Evolutionary conservation across 2,113 vertebrate species (phyloP).

Genomic region (Tetrax tetrax): DNA sequence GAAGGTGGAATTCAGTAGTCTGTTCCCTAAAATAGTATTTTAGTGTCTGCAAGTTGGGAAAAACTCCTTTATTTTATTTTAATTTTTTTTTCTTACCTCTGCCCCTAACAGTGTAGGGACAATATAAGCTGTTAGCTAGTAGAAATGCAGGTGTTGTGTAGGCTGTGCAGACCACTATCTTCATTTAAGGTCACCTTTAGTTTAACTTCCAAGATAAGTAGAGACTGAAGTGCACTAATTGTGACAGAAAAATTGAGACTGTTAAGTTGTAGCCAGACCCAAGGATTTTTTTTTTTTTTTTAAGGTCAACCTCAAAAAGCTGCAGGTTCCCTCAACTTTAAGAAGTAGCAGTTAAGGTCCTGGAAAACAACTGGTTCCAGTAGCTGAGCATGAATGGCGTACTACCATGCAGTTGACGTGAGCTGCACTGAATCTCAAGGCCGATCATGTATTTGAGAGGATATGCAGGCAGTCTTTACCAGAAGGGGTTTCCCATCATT

Average conservation of each 20-base stretch:
- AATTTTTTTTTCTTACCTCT: too few relatives aligned
- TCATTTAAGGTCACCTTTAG: background rate
- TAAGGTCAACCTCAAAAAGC: background rate
- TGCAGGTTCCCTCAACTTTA: background rate
- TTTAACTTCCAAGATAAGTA: background rate
- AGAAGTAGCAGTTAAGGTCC: background rate
- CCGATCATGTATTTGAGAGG: background rate
- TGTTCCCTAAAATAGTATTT: background rate
- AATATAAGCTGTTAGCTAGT: background rate
- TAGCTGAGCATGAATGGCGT: background rate
- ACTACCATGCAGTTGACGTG: background rate
- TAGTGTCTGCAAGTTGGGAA: background rate
- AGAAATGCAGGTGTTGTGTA: background rate
- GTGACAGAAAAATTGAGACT: background rate
- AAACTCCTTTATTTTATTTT: background rate
- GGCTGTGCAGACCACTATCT: background rate
- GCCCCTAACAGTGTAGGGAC: background rate
- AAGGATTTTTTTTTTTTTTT: background rate
- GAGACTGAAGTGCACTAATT: background rate
- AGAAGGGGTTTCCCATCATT: background rate
- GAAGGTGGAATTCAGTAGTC: background rate
- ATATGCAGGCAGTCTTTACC: background rate
- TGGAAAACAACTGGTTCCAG: background rate
- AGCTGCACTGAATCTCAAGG: background rate
- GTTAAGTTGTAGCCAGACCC: background rate